Base-by-base conservation (phyloP, 2,797 vertebrate genomes). In the Pseudotriccus pelzelni region DNA sequence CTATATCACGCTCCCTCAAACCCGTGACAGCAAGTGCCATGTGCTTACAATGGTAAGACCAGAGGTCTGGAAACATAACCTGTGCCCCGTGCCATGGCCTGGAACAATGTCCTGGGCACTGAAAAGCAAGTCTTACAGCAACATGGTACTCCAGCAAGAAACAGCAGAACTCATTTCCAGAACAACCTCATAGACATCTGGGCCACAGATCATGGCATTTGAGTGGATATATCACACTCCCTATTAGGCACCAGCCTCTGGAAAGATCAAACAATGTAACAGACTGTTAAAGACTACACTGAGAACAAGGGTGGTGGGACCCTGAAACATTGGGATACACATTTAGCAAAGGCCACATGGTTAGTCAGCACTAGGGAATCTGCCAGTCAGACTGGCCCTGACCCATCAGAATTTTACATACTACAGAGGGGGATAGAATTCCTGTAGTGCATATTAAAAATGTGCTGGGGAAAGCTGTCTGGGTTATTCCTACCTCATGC, bases 21-120 rank as follows among this genome's bases (percentile, higher is more conserved):
- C 17, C 15, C 6, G 2, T 24, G 19, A 49, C 0, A 0, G 41
- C 41, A 69, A 62, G 41, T 62, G 9, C 11, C 41, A 10, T 12
- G 9, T 62, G 18, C 47, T 76, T 32, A 23, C 30, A 62, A 37
- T 55, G 23, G 36, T 37, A n/a, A n/a, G n/a, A 44, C 20, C 43
- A 39, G 28, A 22, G 24, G 24, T 14, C 24, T 83, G 72, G 44
- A 83, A 63, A 58, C n/a, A 50, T 20, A 25, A 8, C 63, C 56
- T 50, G 20, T 70, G 28, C 36, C 17, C 28, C 24, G 18, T 28
- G 23, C 7, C 12, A 25, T 37, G 50, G 44, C 24, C n/a, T 43
- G 32, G 47, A 41, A 52, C 30, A 13, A 36, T 41, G 7, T 30
- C 16, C 37, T 50, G 56, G 16, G 14, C 14, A n/a, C 30, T 77